These are phyloP conservation scores for Samia ricini DNA, from an alignment of 1,140 invertebrate species.

Conservation along the genomic window DNA sequence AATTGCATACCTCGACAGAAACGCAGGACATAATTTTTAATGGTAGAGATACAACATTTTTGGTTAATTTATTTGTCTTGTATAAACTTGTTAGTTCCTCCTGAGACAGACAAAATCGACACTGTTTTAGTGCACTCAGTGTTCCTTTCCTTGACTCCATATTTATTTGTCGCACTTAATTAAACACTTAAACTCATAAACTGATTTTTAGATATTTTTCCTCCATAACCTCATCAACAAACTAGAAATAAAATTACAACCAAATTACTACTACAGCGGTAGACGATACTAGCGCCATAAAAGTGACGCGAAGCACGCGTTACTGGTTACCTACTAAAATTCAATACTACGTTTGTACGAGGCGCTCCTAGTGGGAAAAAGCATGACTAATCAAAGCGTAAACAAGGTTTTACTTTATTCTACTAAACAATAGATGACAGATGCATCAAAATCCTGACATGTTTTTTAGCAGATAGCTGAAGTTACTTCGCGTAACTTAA, in stretches of 20 bases:
- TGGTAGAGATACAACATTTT: slow-evolving; percentile 80
- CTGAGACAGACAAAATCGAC: slow-evolving; percentile 84
- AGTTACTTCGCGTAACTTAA: too few species aligned
- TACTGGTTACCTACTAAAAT: too few species aligned
- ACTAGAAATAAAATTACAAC: slow-evolving; percentile 10
- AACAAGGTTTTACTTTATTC: slow-evolving; percentile 13
- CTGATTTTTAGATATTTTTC: slow-evolving; percentile 24
- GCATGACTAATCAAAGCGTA: slow-evolving; percentile 12
- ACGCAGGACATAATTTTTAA: slow-evolving; percentile 87
- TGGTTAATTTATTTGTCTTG: slow-evolving; percentile 77
- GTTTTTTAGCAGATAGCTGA: too few species aligned
- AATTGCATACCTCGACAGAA: slow-evolving; percentile 83
- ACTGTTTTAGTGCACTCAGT: slow-evolving; percentile 80
- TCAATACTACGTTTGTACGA: slow-evolving; percentile 19
- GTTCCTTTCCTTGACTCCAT: slow-evolving; percentile 81
- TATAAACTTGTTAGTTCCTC: slow-evolving; percentile 82
- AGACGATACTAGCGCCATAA: slow-evolving; percentile 34
- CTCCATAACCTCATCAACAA: slow-evolving; percentile 49
- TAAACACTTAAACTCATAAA: slow-evolving; percentile 25
- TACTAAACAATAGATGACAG: slow-evolving; percentile 27
- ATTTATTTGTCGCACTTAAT: slow-evolving; percentile 33
- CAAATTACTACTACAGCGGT: slow-evolving; percentile 15
- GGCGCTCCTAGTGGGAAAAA: slow-evolving; percentile 32
- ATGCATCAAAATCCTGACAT: too few species aligned
- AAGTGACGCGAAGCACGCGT: slow-evolving; percentile 16